These are phyloP conservation scores for Nasalis larvatus DNA, from an alignment of 2,113 vertebrate species.

Conservation along the genomic window DNA sequence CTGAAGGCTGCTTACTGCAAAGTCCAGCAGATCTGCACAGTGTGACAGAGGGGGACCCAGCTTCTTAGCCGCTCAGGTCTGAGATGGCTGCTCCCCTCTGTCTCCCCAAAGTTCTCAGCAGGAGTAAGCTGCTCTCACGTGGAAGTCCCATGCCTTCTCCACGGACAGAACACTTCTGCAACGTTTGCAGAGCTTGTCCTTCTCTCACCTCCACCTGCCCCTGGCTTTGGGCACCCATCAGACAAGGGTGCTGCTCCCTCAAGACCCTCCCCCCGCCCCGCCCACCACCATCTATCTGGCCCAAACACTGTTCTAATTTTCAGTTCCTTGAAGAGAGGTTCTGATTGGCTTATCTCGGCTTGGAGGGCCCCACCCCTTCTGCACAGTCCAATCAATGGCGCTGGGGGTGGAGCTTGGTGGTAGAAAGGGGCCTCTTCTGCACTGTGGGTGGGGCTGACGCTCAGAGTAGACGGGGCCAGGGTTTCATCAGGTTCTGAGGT, in stretches of 20 bases:
- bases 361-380: not conserved
- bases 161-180: fast-evolving
- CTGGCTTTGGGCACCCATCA: not conserved
- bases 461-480: fast-evolving
- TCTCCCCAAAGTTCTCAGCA: not conserved
- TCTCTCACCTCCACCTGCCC: not conserved
- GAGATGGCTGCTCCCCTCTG: not conserved
- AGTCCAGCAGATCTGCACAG: no score
- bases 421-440: fast-evolving
- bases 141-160: not conserved
- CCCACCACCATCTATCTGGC: fast-evolving
- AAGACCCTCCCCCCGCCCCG: not conserved
- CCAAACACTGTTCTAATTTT: fast-evolving
- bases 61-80: no score
- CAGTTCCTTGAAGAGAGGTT: not conserved
- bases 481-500: not conserved
- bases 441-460: fast-evolving
- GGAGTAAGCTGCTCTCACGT: fast-evolving
- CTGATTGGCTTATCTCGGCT: not conserved
- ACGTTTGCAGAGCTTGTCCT: not conserved
- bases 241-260: not conserved
- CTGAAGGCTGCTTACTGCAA: not conserved
- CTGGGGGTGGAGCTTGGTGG: not conserved
- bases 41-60: not conserved
- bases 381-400: not conserved